Conservation (phyloP, 2,113 vertebrate genomes). For the Cygnus atratus region DNA sequence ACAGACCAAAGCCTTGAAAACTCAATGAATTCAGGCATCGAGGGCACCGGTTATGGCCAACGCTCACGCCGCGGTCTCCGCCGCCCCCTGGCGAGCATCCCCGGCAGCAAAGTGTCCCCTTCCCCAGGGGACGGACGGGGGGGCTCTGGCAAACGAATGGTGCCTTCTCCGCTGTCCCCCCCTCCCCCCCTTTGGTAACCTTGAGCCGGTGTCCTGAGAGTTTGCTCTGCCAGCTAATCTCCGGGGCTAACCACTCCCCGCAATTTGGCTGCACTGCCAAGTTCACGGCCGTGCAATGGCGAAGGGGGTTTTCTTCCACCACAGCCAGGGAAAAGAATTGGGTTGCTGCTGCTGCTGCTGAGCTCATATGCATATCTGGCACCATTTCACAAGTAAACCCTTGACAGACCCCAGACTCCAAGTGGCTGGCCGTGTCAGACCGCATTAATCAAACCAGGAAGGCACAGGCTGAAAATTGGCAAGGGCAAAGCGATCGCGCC, state of each 20-base stretch:
- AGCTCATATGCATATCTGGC: background rate
- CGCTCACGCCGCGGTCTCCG: background rate
- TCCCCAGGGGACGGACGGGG: background rate
- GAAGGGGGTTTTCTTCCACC: background rate
- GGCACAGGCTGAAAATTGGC: background rate
- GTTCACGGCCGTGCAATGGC: fast-evolving
- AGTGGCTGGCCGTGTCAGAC: background rate
- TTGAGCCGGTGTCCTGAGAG: too few relatives aligned
- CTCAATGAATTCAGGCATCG: background rate
- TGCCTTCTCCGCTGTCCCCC: fast-evolving
- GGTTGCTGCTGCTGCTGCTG: background rate
- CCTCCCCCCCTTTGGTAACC: background rate
- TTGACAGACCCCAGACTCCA: background rate
- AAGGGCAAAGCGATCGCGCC: background rate
- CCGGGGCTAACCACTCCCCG: fast-evolving
- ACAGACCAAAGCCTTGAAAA: background rate
- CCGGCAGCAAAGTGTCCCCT: background rate
- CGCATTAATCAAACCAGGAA: background rate
- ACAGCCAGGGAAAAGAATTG: background rate
- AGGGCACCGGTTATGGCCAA: background rate
- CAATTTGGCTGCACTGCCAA: fast-evolving
- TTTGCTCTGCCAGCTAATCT: background rate
- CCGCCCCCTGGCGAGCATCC: background rate
- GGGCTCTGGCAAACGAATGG: background rate
- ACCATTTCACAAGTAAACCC: background rate